A percentile compares a stretch with the other conserved stretches of the same genome.
These are phyloP conservation scores for Drosophila ogumai DNA, from an alignment of 1,140 invertebrate species.

Conservation along the genomic window DNA sequence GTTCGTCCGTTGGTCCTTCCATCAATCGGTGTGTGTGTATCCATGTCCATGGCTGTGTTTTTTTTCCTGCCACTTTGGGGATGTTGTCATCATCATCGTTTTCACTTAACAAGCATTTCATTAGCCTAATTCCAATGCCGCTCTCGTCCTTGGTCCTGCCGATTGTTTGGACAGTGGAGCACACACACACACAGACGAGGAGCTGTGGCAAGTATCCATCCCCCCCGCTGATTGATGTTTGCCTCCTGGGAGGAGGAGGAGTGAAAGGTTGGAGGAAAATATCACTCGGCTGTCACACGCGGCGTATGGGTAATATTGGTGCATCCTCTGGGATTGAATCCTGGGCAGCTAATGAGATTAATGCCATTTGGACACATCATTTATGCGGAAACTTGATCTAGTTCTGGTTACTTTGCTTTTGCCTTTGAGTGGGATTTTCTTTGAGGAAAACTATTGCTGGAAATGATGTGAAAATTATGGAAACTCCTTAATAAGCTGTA, in stretches of 20 bases:
- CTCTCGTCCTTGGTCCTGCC: conserved; percentile 9
- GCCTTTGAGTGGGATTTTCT: neutral
- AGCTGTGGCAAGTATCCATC: conserved; percentile 4
- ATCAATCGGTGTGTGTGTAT: conserved; percentile 23
- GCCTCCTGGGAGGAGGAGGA: neutral
- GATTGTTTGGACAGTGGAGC: conserved; percentile 32
- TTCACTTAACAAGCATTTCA: conserved; percentile 76
- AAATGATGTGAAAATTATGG: neutral
- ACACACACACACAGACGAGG: conserved; percentile 3
- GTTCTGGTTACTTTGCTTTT: neutral
- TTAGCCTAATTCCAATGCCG: conserved; percentile 69
- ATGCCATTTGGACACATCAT: conserved; percentile 15
- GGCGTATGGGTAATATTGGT: conserved; percentile 49
- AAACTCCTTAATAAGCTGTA: neutral
- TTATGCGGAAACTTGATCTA: conserved; percentile 7
- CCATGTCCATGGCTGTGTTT: neutral
- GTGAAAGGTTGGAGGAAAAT: too few species aligned
- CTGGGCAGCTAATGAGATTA: conserved; percentile 28
- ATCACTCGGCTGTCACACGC: conserved; percentile 26
- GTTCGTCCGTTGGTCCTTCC: neutral
- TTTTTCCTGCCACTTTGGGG: conserved; percentile 18
- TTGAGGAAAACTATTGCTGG: neutral
- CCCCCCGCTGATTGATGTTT: conserved; percentile 33
- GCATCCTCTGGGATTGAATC: neutral
- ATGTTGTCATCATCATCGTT: conserved; percentile 63